Evolutionary conservation across 2,113 vertebrate species (phyloP).

Genomic region (Odontesthes bonariensis): DNA sequence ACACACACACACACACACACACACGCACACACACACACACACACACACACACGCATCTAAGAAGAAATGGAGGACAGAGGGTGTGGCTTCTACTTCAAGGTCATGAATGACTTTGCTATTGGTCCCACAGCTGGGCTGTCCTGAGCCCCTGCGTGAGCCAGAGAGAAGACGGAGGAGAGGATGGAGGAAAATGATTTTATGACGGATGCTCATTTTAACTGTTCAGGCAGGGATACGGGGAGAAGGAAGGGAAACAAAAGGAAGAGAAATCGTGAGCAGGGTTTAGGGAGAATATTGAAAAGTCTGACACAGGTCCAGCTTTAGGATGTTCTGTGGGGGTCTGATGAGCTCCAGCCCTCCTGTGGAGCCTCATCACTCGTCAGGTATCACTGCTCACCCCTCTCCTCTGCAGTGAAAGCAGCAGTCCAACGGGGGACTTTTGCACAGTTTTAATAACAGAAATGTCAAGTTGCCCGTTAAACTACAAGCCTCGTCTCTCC

Average conservation of each 20-base stretch:
- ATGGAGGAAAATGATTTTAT: neutral
- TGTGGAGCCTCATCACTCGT: constrained; percentile 60
- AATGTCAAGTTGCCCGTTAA: constrained; percentile 33
- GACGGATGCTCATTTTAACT: constrained; percentile 10
- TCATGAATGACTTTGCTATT: constrained; percentile 68
- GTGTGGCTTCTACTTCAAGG: constrained; percentile 68
- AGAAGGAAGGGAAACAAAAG: constrained; percentile 5
- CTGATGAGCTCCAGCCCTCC: constrained; percentile 67
- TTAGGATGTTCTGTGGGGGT: constrained; percentile 49
- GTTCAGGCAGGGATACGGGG: neutral
- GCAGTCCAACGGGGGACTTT: neutral
- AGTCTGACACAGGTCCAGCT: constrained; percentile 34
- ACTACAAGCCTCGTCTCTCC: constrained; percentile 3
- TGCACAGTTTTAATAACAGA: constrained; percentile 17
- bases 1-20: neutral
- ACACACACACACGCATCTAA: neutral
- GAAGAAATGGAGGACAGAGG: constrained; percentile 56
- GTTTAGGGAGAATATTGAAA: constrained; percentile 27
- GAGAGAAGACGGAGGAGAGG: neutral
- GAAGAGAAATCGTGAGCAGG: constrained; percentile 27
- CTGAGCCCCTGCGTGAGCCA: constrained; percentile 50
- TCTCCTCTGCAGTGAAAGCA: constrained; percentile 28
- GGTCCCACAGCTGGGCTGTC: constrained; percentile 69
- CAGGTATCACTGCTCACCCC: constrained; percentile 24
- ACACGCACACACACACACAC: neutral